Percentiles rank a stretch among this genome's conserved stretches.
phyloP scores from a whole-genome alignment of 1,140 invertebrate genomes.

The Calycopis cecrops region DNA sequence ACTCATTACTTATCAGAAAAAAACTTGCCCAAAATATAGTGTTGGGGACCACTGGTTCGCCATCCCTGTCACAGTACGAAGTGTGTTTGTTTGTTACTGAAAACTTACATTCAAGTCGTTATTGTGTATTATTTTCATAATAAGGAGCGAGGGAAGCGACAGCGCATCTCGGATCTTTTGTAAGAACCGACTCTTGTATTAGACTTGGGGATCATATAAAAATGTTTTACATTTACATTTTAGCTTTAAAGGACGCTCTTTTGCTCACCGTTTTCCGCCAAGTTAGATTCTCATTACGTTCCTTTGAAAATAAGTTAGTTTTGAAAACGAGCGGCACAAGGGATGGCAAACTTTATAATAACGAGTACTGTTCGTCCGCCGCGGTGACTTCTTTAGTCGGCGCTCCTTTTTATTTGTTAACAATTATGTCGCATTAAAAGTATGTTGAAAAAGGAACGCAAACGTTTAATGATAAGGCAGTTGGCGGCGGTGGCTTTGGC shows the following conservation, averaged over 20 bases:
- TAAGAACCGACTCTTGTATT: conserved; percentile 31
- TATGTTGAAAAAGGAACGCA: conserved; percentile 38
- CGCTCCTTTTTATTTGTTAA: conserved; percentile 52
- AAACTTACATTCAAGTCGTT: conserved; percentile 56
- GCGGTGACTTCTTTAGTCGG: conserved; percentile 39
- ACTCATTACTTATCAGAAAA: no score
- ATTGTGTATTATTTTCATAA: conserved; percentile 55
- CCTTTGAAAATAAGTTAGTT: conserved; percentile 62
- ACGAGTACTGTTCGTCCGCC: conserved; percentile 37
- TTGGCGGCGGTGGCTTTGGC: conserved; percentile 45
- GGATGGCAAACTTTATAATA: conserved; percentile 52
- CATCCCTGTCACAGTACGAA: no score
- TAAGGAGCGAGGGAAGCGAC: conserved; percentile 47
- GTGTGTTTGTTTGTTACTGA: conserved; percentile 36
- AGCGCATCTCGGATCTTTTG: conserved; percentile 43
- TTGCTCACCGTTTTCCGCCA: conserved; percentile 54
- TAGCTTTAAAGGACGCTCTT: conserved; percentile 36
- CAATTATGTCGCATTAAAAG: conserved; percentile 53
- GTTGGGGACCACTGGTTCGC: no score
- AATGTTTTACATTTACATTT: conserved; percentile 50
- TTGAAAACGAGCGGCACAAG: conserved; percentile 45
- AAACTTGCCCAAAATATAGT: no score
- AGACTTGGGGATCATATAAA: conserved; percentile 33
- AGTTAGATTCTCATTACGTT: conserved; percentile 68
- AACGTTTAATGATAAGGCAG: conserved; percentile 59